Conservation (phyloP, 1,140 invertebrate species). For the Apis florea region DNA sequence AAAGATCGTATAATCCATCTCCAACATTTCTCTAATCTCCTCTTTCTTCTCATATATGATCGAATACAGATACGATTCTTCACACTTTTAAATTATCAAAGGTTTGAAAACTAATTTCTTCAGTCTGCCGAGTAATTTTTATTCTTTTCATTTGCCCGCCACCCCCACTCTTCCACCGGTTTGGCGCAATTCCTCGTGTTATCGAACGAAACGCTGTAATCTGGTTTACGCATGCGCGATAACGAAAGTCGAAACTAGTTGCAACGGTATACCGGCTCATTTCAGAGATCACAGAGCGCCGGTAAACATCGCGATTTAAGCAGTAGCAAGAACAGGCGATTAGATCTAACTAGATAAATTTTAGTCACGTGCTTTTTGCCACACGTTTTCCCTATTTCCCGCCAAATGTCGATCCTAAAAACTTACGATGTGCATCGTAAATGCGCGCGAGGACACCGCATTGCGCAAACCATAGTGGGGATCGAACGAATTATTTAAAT, state of each 20-base stretch:
- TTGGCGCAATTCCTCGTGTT: constrained; percentile 38
- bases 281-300: constrained; percentile 17
- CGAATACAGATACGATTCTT: neutral
- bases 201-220: constrained; percentile 46
- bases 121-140: neutral
- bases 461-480: constrained; percentile 31
- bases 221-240: constrained; percentile 10
- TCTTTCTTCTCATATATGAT: neutral
- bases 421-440: neutral
- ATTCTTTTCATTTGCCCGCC: constrained; percentile 15
- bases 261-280: neutral
- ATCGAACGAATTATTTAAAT: constrained; percentile 29
- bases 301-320: neutral
- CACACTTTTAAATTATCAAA: neutral
- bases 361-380: constrained; percentile 9
- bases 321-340: neutral
- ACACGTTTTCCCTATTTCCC: constrained; percentile 3
- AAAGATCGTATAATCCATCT: too few species aligned
- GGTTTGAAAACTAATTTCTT: neutral
- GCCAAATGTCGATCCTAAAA: neutral
- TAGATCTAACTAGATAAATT: neutral
- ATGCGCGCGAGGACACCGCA: constrained; percentile 10
- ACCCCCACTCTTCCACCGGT: neutral
- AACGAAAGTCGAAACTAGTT: neutral
- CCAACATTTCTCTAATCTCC: too few species aligned